Conservation (phyloP, 2,888 invertebrate species). For the Cynaeus angustus region DNA sequence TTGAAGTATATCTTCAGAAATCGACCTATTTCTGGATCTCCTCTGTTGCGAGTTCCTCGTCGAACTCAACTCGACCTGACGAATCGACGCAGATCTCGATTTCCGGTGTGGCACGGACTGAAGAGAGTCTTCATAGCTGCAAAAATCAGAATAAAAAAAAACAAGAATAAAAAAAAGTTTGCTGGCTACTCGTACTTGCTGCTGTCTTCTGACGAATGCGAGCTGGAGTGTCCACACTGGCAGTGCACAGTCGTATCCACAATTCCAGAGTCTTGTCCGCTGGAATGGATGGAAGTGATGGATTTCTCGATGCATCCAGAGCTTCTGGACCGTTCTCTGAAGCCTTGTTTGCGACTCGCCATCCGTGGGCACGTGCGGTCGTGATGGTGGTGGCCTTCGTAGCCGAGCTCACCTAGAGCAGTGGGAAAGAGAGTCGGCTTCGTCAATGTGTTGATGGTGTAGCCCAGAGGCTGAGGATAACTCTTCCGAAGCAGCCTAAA, state of each 20-base stretch:
- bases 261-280: slow-evolving; percentile 88
- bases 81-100: slow-evolving; percentile 52
- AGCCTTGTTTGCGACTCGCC: slow-evolving; percentile 53
- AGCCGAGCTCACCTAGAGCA: slow-evolving; percentile 70
- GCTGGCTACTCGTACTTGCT: slow-evolving; percentile 76
- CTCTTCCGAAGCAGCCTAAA: slow-evolving; percentile 64
- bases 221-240: slow-evolving; percentile 80
- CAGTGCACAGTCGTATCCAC: slow-evolving; percentile 74
- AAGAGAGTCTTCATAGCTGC: slow-evolving; percentile 88
- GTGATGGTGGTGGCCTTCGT: slow-evolving; percentile 63
- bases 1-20: slow-evolving; percentile 63
- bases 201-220: slow-evolving; percentile 81
- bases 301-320: slow-evolving; percentile 79
- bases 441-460: slow-evolving; percentile 66
- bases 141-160: slow-evolving; percentile 66
- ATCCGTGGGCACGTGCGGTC: slow-evolving; percentile 64
- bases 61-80: slow-evolving; percentile 45
- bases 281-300: slow-evolving; percentile 86
- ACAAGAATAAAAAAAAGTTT: slow-evolving; percentile 14
- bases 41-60: slow-evolving; percentile 54
- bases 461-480: slow-evolving; percentile 65
- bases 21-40: slow-evolving; percentile 65
- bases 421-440: slow-evolving; percentile 71
- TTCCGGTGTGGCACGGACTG: slow-evolving; percentile 77
- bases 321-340: slow-evolving; percentile 66